phyloP scores from a whole-genome alignment of 2,113 vertebrate genomes.

The Asarcornis scutulata region DNA sequence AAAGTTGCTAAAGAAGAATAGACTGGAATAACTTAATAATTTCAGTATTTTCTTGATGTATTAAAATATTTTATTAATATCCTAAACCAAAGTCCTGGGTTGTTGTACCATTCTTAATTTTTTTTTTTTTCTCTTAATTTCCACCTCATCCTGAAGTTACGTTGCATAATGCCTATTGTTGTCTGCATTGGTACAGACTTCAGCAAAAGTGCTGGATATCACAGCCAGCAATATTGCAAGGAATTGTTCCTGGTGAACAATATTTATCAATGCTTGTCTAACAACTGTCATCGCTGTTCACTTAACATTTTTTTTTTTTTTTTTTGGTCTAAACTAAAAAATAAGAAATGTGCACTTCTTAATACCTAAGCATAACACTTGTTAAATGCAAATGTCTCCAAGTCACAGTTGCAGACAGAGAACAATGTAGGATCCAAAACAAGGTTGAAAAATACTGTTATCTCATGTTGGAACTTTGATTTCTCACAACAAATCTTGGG shows the following conservation, averaged over 20 bases:
- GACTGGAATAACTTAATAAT: background rate
- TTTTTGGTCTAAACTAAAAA: background rate
- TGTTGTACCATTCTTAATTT: background rate
- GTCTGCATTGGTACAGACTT: background rate
- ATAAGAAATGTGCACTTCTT: background rate
- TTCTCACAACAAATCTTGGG: background rate
- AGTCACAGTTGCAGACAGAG: background rate
- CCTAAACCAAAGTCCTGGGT: background rate
- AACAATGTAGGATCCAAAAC: background rate
- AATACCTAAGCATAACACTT: background rate
- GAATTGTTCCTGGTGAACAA: background rate
- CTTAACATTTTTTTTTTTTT: background rate
- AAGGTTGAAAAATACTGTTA: background rate
- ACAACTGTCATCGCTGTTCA: background rate
- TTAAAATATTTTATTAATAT: background rate
- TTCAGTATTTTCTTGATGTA: background rate
- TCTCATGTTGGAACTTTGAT: background rate
- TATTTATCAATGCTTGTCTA: rapidly evolving
- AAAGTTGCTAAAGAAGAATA: background rate
- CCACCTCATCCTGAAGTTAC: background rate
- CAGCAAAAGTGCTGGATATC: background rate
- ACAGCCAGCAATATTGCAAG: background rate
- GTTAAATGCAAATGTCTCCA: background rate
- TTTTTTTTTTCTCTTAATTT: background rate
- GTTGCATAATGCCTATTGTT: rapidly evolving